Percentiles rank a stretch among this genome's conserved stretches.
These are phyloP conservation scores for Palythoa caribaeorum DNA, from an alignment of 92 coral and sea anemone species.

Conservation along the genomic window DNA sequence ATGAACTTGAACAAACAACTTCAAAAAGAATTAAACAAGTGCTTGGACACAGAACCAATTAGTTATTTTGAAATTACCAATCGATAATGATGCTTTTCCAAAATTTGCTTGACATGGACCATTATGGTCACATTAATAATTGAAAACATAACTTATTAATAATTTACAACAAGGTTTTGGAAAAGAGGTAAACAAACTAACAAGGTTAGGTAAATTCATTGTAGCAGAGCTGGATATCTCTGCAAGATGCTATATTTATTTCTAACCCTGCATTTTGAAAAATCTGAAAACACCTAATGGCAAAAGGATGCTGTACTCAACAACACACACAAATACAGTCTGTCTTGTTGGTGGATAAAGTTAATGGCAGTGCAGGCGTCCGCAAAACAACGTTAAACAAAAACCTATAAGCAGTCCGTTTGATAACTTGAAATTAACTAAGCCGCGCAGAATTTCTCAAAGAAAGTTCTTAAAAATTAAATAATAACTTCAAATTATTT, in stretches of 20 bases:
- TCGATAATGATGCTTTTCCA: constrained; percentile 24
- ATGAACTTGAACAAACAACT: background rate
- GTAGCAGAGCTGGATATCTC: background rate
- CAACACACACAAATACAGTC: too few relatives aligned
- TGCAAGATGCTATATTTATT: too few relatives aligned
- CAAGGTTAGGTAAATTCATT: background rate
- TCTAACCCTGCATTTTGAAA: too few relatives aligned
- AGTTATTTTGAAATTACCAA: background rate
- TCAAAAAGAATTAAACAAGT: too few relatives aligned
- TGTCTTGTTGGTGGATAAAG: too few relatives aligned
- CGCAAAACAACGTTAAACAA: too few relatives aligned
- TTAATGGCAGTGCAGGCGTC: too few relatives aligned
- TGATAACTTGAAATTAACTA: background rate
- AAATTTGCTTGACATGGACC: constrained; percentile 14
- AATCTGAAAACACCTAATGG: too few relatives aligned
- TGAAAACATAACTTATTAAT: constrained; percentile 7
- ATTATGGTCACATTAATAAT: constrained; percentile 47
- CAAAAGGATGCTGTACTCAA: too few relatives aligned
- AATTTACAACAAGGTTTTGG: constrained; percentile 15
- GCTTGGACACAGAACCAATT: background rate
- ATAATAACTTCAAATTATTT: background rate
- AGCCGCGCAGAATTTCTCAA: background rate
- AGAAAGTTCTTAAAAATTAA: background rate
- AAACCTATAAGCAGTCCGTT: background rate
- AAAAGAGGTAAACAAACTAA: constrained; percentile 21